A percentile compares a stretch with the other conserved stretches of the same genome.
Conservation (phyloP, 2,888 invertebrate species). For the Scrobipalpa costella region DNA sequence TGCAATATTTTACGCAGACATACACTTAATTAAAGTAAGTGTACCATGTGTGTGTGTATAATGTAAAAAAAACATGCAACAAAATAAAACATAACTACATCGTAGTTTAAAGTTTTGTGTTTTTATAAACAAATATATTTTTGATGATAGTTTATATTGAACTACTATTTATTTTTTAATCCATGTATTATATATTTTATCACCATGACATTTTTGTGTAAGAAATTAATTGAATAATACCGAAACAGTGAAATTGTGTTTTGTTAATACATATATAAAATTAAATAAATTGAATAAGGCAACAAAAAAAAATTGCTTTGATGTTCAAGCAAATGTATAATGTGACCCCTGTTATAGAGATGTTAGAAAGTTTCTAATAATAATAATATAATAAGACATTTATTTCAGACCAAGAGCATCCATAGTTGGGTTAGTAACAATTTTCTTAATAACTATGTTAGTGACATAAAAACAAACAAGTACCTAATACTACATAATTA, state of each 20-base stretch:
- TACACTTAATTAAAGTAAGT: not conserved
- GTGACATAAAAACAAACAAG: too few species aligned
- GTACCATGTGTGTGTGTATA: not conserved
- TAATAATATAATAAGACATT: too few species aligned
- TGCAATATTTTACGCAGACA: not conserved
- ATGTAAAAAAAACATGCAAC: conserved; percentile 3
- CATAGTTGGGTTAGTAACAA: too few species aligned
- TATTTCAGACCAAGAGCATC: too few species aligned
- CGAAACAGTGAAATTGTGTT: conserved; percentile 17
- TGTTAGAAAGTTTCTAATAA: too few species aligned
- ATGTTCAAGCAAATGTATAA: conserved; percentile 2
- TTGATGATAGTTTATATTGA: conserved; percentile 15
- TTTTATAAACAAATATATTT: conserved; percentile 19
- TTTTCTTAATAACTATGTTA: too few species aligned
- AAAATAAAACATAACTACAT: not conserved
- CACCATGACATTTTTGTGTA: conserved; percentile 45
- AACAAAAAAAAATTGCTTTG: not conserved
- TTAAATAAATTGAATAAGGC: conserved; percentile 10
- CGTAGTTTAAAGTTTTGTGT: conserved; percentile 19
- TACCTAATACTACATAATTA: too few species aligned
- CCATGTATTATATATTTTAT: conserved; percentile 33
- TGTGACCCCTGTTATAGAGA: not conserved
- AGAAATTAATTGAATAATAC: conserved; percentile 19
- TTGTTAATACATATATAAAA: conserved; percentile 28
- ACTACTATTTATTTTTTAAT: conserved; percentile 22